phyloP scores from a whole-genome alignment of 2,113 vertebrate genomes.

The Gracilinanus agilis region DNA sequence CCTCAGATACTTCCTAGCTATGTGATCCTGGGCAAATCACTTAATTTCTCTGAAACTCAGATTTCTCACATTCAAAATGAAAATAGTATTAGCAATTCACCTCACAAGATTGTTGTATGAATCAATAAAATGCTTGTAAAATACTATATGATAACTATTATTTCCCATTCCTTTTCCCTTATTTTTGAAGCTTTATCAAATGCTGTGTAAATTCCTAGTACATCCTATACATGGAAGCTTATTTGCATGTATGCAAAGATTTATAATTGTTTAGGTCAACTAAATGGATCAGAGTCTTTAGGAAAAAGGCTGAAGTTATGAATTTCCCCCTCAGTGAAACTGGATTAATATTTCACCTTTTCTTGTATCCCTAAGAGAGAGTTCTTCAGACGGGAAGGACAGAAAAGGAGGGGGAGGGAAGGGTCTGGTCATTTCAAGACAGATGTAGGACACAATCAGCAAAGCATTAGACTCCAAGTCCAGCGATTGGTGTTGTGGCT shows the following conservation, averaged over 20 bases:
- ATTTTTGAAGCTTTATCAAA: neutral
- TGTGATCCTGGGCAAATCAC: neutral
- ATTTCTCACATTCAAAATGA: neutral
- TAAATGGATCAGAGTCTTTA: neutral
- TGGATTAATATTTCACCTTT: neutral
- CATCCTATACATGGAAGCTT: neutral
- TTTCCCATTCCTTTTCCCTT: neutral
- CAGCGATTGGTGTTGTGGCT: slow-evolving; percentile 47
- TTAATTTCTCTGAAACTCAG: neutral
- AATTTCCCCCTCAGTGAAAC: neutral
- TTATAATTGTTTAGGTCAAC: neutral
- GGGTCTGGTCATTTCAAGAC: neutral
- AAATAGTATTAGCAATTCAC: neutral
- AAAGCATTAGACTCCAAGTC: slow-evolving; percentile 23
- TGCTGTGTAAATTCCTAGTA: neutral
- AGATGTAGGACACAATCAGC: neutral
- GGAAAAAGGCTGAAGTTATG: neutral
- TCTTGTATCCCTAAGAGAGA: neutral
- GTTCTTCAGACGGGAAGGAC: neutral
- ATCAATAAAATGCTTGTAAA: neutral
- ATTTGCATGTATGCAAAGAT: neutral
- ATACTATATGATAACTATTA: neutral
- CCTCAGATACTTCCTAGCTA: neutral
- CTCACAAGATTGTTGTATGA: neutral
- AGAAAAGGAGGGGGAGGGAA: neutral